These are phyloP conservation scores for Dasysyrphus albostriatus DNA, from an alignment of 2,888 invertebrate genomes.

Conservation along the genomic window DNA sequence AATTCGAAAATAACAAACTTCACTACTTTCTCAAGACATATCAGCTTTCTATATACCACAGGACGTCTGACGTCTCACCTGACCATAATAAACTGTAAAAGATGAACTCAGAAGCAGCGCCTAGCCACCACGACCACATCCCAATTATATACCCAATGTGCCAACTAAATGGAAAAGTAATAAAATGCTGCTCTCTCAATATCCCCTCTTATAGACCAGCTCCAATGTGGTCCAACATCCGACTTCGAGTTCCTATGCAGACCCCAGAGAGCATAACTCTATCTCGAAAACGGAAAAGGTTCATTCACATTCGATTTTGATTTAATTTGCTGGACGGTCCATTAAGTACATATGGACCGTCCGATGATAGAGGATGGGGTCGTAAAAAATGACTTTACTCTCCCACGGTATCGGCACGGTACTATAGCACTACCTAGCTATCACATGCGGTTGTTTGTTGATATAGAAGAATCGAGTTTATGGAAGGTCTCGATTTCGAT, in stretches of 20 bases:
- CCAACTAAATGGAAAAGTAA: conserved; percentile 70
- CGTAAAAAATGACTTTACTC: conserved; percentile 63
- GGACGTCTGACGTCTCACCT: neutral
- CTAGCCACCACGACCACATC: conserved; percentile 50
- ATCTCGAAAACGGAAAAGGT: conserved; percentile 25
- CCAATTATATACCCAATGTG: conserved; percentile 58
- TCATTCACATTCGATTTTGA: conserved; percentile 66
- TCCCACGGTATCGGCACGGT: neutral
- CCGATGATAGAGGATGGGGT: conserved; percentile 55
- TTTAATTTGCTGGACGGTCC: conserved; percentile 70
- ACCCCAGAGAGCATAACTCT: conserved; percentile 19
- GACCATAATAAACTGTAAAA: conserved; percentile 46
- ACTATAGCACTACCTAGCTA: neutral
- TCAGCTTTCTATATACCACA: neutral
- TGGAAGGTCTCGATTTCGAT: conserved; percentile 37
- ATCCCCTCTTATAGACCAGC: neutral
- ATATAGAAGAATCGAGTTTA: conserved; percentile 13
- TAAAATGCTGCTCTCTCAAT: conserved; percentile 47
- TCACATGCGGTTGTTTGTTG: neutral
- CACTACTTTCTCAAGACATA: conserved; percentile 43
- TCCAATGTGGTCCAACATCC: neutral
- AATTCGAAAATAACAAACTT: conserved; percentile 73
- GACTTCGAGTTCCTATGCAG: neutral
- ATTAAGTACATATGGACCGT: conserved; percentile 59
- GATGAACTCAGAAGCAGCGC: conserved; percentile 49